phyloP scores from a whole-genome alignment of 2,797 vertebrate species.

The Characodon lateralis region DNA sequence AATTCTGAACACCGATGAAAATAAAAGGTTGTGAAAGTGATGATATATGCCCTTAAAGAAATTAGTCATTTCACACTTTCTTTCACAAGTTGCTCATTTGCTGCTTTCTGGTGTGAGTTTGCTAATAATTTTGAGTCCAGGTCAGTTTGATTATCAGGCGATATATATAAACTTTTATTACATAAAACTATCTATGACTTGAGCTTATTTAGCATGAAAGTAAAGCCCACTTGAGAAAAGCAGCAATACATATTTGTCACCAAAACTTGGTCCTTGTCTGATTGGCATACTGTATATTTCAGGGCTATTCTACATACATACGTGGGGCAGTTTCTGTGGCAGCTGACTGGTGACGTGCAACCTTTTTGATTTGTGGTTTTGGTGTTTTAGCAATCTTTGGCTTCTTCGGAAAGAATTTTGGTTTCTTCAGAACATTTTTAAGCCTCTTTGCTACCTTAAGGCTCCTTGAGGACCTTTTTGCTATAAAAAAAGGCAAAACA shows the following conservation, averaged over 20 bases:
- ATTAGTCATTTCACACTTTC: background rate
- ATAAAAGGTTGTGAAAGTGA: background rate
- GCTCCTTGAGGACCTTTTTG: slow-evolving; percentile 53
- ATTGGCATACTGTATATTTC: slow-evolving; percentile 52
- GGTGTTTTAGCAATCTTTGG: slow-evolving; percentile 43
- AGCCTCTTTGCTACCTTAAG: slow-evolving; percentile 49
- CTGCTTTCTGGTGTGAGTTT: slow-evolving; percentile 6
- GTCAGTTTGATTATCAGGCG: background rate
- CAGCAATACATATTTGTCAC: slow-evolving; percentile 24
- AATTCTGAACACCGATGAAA: background rate
- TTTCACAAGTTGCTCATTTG: slow-evolving; percentile 18
- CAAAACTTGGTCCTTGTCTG: slow-evolving; percentile 17
- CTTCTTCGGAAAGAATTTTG: slow-evolving; percentile 45
- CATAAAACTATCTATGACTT: background rate
- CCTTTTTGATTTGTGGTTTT: slow-evolving; percentile 39
- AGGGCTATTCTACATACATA: slow-evolving; percentile 59
- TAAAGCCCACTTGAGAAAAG: slow-evolving; percentile 9
- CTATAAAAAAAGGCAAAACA: slow-evolving; percentile 46
- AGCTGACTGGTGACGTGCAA: slow-evolving; percentile 10
- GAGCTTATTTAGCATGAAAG: background rate
- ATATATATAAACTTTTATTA: background rate
- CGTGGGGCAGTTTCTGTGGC: slow-evolving; percentile 42
- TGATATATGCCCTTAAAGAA: background rate
- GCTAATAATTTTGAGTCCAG: background rate
- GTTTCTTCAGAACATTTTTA: slow-evolving; percentile 53